Conservation (phyloP, 2,888 invertebrate species). For the Physocephala rufipes region DNA sequence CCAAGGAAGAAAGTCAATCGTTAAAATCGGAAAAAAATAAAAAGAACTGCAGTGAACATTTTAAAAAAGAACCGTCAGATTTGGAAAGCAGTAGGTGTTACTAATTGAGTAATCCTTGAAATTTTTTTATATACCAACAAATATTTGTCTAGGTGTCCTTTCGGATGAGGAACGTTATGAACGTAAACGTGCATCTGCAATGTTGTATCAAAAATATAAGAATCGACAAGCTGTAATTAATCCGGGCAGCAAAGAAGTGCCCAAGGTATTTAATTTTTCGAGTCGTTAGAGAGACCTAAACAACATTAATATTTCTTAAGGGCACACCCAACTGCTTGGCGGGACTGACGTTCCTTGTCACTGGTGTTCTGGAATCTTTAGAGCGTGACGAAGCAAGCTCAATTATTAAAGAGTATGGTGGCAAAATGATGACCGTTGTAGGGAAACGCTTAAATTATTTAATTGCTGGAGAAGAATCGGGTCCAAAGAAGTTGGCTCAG, state of each 20-base stretch:
- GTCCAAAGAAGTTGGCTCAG: conserved; percentile 84
- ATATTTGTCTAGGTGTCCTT: conserved; percentile 50
- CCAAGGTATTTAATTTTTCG: conserved; percentile 70
- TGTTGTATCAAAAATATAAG: conserved; percentile 79
- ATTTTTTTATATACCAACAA: background rate
- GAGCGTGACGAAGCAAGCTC: conserved; percentile 82
- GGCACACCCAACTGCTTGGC: conserved; percentile 78
- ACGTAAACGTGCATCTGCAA: conserved; percentile 72
- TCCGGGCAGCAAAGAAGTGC: conserved; percentile 84
- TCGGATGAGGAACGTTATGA: conserved; percentile 75
- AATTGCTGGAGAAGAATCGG: conserved; percentile 85
- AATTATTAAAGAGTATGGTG: conserved; percentile 82
- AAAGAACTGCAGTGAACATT: conserved; percentile 35
- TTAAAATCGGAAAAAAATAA: conserved; percentile 46
- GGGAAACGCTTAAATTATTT: conserved; percentile 85
- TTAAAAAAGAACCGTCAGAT: conserved; percentile 45
- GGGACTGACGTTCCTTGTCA: conserved; percentile 78
- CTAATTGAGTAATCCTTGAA: background rate
- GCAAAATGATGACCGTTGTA: conserved; percentile 76
- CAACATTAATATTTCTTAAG: conserved; percentile 60
- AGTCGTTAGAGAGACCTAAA: background rate
- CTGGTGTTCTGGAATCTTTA: conserved; percentile 88
- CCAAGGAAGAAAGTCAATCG: conserved; percentile 34
- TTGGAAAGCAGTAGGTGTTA: conserved; percentile 55
- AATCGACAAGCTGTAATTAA: conserved; percentile 83